Base-by-base conservation (phyloP, 2,888 invertebrate genomes). In the Lamproptera curius region DNA sequence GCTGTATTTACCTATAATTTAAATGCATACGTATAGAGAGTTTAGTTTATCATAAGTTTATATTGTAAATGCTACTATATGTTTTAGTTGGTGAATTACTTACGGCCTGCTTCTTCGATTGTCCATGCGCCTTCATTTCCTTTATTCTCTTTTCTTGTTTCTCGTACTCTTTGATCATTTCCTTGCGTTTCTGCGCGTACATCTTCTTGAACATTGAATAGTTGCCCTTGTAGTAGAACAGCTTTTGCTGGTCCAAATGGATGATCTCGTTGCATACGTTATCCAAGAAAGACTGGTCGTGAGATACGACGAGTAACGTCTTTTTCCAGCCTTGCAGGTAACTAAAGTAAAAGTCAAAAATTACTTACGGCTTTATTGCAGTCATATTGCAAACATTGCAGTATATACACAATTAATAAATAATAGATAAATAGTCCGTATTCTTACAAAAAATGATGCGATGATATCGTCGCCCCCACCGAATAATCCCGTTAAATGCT, bases 231-330 rank as follows among this genome's bases (percentile, higher is more conserved):
- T 99, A 99, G 75, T 99, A 99, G 72, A 92, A 94, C 43, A 99
- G 83, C 74, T 98, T 98, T 66, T 96, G 95, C 61, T 93, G 93
- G 75, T 99, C 98, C 59, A 99, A 88, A 73, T 99, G 99, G 53
- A 99, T 95, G 57, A 99, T 95, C 87, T 99, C 99, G 48, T 99
- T 98, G 79, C 99, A 99, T 2, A 99, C 98, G 70, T 99, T 99
- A 77, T 99, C 99, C 64, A 99, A 92, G 89, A 99, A 99, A 58
- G 97, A 97, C 87, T 99, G 99, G 90, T 99, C 99, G 92, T 99
- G 99, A 65, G 99, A 99, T 9, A 99, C 99, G 50, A 99, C 95
- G 20, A 99, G 85, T 2, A 99, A 86, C 0, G 99, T 99, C 74
- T 99, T 99, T 83, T 99, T 99, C 99, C 99, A 99, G 1, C 92